A percentile compares a stretch with the other conserved stretches of the same genome.
phyloP scores from a whole-genome alignment of 1,140 invertebrate species.

The Drosophila rufa region DNA sequence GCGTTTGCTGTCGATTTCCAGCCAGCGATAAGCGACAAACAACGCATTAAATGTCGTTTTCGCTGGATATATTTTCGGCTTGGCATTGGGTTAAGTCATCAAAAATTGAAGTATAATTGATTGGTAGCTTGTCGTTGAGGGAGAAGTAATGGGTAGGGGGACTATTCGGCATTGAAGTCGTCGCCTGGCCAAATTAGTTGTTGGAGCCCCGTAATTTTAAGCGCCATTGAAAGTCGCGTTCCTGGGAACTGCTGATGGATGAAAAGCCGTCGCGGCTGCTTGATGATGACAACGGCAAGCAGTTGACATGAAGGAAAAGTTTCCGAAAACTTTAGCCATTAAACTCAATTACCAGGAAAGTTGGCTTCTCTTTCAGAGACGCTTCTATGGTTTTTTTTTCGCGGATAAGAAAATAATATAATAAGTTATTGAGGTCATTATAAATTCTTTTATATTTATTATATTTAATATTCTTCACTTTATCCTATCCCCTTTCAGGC shows the following conservation, averaged over 20 bases:
- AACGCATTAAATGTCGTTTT: conserved; percentile 55
- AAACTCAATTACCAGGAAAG: conserved; percentile 69
- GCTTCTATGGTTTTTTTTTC: background rate
- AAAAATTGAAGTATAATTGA: conserved; percentile 82
- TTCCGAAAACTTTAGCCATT: conserved; percentile 64
- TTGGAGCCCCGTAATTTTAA: conserved; percentile 58
- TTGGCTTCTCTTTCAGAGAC: conserved; percentile 23
- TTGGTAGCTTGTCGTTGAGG: conserved; percentile 37
- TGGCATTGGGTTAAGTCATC: conserved; percentile 62
- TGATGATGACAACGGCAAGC: conserved; percentile 37
- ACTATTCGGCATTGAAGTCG: conserved; percentile 59
- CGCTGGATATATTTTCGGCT: conserved; percentile 37
- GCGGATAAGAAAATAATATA: background rate
- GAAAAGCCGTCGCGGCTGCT: conserved; percentile 15
- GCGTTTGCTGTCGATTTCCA: conserved; percentile 47
- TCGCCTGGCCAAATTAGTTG: conserved; percentile 69
- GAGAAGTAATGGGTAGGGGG: background rate
- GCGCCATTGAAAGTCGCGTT: conserved; percentile 57
- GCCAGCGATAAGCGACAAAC: conserved; percentile 62
- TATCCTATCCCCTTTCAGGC: conserved; percentile 85
- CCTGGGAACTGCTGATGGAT: conserved; percentile 43
- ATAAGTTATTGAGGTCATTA: conserved; percentile 2
- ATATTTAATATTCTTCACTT: background rate
- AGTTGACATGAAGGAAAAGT: conserved; percentile 51
- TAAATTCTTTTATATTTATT: background rate